Evolutionary conservation across 2,888 invertebrate genomes (phyloP), one percentile per base, ranked within the genome.

Genomic region (Patella pellucida): DNA sequence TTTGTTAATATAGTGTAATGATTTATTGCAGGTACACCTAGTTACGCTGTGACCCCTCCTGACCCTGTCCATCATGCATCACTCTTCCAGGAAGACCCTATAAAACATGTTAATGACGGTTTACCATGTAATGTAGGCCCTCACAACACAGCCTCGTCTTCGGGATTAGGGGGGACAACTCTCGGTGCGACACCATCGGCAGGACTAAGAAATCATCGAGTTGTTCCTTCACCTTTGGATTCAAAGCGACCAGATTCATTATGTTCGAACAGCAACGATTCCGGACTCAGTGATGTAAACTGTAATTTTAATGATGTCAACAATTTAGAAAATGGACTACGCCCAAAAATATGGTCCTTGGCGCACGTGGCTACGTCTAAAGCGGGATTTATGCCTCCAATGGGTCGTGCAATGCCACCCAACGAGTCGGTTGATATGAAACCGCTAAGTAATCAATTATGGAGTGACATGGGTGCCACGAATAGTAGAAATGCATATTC

Each of bases 291-390:
- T 76, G 87, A 87, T 77, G 85, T 85, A 23, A 86, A 86, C 81
- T 84, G 85, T 73, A 82, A 84, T 67, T 83, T 85, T 77, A 78
- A 84, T 50, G 82, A 83, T 56, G 69, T 69, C 50, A 72, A 15
- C 19, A 51, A 41, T 23, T 69, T 50, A 12, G 69, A 71, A 19
- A 80, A 76, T n/a, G 82, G 80, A 16, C 69, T 86, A 68, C 75
- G 86, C 73, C 89, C 89, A 14, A 82, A 87, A 70, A 89, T 89
- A 74, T 89, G 89, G 89, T 89, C 89, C 12, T 79, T 89, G 51
- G 89, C 88, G 16, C 87, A 88, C 78, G 87, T 88, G 19, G 89
- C 88, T n/a, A 88, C 89, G 3, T 88, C 89, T 27, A 73, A 85
- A 81, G 67, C 77, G 80, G 72, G 85, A 79, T 69, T 62, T 62